A percentile compares a stretch with the other conserved stretches of the same genome.
Evolutionary conservation across 2,113 vertebrate species (phyloP).

Genomic region (Talpa occidentalis): DNA sequence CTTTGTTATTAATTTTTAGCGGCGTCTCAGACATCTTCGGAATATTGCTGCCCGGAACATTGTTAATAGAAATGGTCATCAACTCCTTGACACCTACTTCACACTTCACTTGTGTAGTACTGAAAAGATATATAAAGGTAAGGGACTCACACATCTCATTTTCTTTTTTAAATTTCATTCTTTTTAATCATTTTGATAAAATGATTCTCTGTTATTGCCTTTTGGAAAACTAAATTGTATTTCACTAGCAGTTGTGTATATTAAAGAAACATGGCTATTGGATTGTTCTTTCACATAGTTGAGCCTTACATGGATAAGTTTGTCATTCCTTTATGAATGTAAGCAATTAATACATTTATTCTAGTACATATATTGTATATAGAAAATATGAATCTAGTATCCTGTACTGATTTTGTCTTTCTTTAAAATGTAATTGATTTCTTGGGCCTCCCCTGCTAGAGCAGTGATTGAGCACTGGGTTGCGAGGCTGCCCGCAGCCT

Average conservation of each 20-base stretch:
- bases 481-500: no score
- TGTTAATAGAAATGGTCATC: slow-evolving; percentile 93
- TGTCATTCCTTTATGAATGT: slow-evolving; percentile 16
- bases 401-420: slow-evolving; percentile 39
- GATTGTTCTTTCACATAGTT: not conserved
- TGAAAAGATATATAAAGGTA: slow-evolving; percentile 91
- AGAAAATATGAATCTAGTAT: not conserved
- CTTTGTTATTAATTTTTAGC: slow-evolving; percentile 84
- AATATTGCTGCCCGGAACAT: slow-evolving; percentile 98
- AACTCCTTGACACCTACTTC: slow-evolving; percentile 97
- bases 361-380: not conserved
- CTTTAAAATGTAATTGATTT: slow-evolving; percentile 25
- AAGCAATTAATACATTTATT: slow-evolving; percentile 1
- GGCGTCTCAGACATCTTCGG: slow-evolving; percentile 96
- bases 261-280: slow-evolving; percentile 5
- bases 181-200: no score
- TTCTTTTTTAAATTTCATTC: not conserved
- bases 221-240: slow-evolving; percentile 21
- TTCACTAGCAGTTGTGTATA: not conserved
- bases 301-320: slow-evolving; percentile 6
- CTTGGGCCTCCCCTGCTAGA: no score
- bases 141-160: not conserved
- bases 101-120: slow-evolving; percentile 94
- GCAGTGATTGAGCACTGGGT: no score
- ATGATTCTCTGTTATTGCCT: not conserved